These are phyloP conservation scores for Pseudolaguvia tuberculata DNA, from an alignment of 2,113 vertebrate genomes.

Conservation along the genomic window DNA sequence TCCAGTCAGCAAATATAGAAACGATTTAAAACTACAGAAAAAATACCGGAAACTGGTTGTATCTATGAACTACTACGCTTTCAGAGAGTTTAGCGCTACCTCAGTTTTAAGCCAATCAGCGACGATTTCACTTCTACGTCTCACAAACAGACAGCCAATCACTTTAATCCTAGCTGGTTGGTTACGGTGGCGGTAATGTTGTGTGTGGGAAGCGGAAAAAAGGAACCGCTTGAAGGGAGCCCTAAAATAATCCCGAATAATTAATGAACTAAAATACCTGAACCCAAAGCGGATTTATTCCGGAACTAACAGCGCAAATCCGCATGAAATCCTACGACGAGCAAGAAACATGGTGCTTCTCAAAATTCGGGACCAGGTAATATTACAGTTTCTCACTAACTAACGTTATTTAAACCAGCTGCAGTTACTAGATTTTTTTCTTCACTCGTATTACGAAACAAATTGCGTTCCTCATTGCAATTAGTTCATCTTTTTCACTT, in stretches of 20 bases:
- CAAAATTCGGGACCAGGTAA: conserved; percentile 75
- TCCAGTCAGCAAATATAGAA: neutral
- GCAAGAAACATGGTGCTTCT: conserved; percentile 73
- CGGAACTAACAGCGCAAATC: conserved; percentile 36
- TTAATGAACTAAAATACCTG: conserved; percentile 29
- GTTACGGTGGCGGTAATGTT: conserved; percentile 60
- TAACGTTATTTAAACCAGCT: conserved; percentile 12
- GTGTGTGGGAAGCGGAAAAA: conserved; percentile 44
- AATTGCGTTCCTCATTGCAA: neutral
- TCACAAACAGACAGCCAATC: conserved; percentile 61
- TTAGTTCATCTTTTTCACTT: neutral
- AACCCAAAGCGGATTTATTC: conserved; percentile 46
- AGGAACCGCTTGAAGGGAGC: conserved; percentile 56
- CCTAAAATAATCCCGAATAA: conserved; percentile 44
- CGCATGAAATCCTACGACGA: conserved; percentile 63
- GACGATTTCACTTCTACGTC: conserved; percentile 56
- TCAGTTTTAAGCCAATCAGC: conserved; percentile 57
- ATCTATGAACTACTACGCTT: neutral
- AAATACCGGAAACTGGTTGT: neutral
- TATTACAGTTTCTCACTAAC: conserved; percentile 35
- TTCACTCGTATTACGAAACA: neutral
- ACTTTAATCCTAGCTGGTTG: conserved; percentile 54
- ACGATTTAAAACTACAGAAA: neutral
- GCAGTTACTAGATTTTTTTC: conserved; percentile 11
- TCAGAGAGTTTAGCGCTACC: neutral